Evolutionary conservation across 2,888 invertebrate species (phyloP).

Genomic region (Lithophane socia): DNA sequence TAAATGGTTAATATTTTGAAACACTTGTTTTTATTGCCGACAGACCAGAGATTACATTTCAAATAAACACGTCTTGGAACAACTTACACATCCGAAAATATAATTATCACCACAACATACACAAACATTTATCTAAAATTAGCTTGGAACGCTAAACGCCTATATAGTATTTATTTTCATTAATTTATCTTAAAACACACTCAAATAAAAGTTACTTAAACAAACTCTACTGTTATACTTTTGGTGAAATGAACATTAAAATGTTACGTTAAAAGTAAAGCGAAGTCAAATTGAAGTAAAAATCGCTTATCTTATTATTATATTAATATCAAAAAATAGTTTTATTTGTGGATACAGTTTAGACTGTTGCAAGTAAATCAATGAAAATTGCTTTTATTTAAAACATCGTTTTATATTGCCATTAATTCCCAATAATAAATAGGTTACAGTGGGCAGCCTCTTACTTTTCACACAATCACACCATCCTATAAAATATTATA

Average conservation of each 20-base stretch:
- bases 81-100: slow-evolving; percentile 55
- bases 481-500: slow-evolving; percentile 47
- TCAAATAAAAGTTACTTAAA: slow-evolving; percentile 57
- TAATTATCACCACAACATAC: slow-evolving; percentile 63
- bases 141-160: slow-evolving; percentile 56
- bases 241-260: slow-evolving; percentile 47
- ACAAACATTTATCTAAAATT: slow-evolving; percentile 61
- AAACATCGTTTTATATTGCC: slow-evolving; percentile 45
- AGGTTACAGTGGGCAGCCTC: slow-evolving; percentile 61
- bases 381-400: slow-evolving; percentile 29
- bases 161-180: slow-evolving; percentile 49
- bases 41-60: slow-evolving; percentile 37
- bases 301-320: slow-evolving; percentile 53
- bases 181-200: slow-evolving; percentile 59
- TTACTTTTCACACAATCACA: slow-evolving; percentile 51
- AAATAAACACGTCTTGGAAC: slow-evolving; percentile 46
- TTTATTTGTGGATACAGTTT: slow-evolving; percentile 51
- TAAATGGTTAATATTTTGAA: slow-evolving; percentile 35
- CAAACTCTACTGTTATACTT: slow-evolving; percentile 54
- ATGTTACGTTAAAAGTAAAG: slow-evolving; percentile 47
- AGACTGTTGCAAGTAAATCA: slow-evolving; percentile 45
- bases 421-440: slow-evolving; percentile 52
- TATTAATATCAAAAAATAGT: slow-evolving; percentile 61
- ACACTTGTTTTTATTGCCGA: slow-evolving; percentile 37
- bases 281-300: slow-evolving; percentile 49